phyloP scores from a whole-genome alignment of 1,140 invertebrate species.

The Melanaphis sacchari region DNA sequence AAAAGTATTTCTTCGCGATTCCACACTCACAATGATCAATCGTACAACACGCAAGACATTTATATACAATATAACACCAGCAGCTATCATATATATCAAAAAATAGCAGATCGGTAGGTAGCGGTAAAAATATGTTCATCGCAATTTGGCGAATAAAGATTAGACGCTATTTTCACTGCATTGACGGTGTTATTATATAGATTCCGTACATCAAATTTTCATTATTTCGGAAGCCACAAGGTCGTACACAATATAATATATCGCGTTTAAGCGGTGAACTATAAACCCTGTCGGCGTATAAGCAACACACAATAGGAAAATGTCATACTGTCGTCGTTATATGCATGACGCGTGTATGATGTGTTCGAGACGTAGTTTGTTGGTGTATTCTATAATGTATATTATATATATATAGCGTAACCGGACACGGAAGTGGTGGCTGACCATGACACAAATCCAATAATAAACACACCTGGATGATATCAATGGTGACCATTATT shows the following conservation, averaged over 20 bases:
- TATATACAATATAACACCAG: neutral
- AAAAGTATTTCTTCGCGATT: neutral
- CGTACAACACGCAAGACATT: neutral
- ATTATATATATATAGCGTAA: neutral
- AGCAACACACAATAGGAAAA: neutral
- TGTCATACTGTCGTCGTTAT: neutral
- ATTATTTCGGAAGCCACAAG: neutral
- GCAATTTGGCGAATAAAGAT: neutral
- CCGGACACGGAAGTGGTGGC: neutral
- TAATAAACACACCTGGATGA: neutral
- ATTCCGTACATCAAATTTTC: neutral
- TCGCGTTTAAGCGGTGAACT: neutral
- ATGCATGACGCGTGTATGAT: neutral
- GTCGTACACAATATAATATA: neutral
- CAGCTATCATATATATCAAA: neutral
- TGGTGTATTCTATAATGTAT: neutral
- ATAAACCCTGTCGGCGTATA: neutral
- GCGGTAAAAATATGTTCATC: neutral
- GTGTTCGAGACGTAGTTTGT: neutral
- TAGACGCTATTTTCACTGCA: neutral
- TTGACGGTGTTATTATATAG: neutral
- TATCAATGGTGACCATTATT: neutral
- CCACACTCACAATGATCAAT: neutral
- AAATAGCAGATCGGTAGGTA: neutral
- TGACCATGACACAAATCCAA: constrained; percentile 17